Percentiles rank a stretch among this genome's conserved stretches.
Evolutionary conservation across 1,140 invertebrate genomes (phyloP).

Genomic region (Heliconius congener): DNA sequence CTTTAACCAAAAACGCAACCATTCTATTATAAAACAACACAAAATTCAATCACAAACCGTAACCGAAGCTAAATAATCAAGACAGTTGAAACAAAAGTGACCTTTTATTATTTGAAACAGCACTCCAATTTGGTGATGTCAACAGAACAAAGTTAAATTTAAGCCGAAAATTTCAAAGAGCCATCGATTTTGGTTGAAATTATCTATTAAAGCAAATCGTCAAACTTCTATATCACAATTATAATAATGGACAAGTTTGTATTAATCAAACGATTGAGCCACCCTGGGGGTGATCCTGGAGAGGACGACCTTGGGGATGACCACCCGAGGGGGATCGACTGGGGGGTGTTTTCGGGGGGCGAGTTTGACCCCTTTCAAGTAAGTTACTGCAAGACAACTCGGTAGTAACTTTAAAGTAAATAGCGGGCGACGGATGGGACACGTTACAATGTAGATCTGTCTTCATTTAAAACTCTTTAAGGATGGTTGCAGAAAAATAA

Average conservation of each 20-base stretch:
- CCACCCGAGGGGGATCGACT: background rate
- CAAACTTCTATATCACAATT: slow-evolving; percentile 59
- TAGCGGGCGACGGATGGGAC: slow-evolving; percentile 17
- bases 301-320: slow-evolving; percentile 25
- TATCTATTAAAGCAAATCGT: slow-evolving; percentile 51
- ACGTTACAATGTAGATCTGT: slow-evolving; percentile 6
- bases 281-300: slow-evolving; percentile 21
- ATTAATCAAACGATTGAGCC: slow-evolving; percentile 64
- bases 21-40: background rate
- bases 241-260: slow-evolving; percentile 69
- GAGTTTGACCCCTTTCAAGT: background rate
- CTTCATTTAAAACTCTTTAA: slow-evolving; percentile 5
- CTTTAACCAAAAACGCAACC: background rate
- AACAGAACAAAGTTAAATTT: slow-evolving; percentile 21
- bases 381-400: slow-evolving; percentile 11
- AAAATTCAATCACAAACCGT: background rate
- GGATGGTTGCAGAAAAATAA: background rate
- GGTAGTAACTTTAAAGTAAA: slow-evolving; percentile 18
- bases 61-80: background rate
- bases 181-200: slow-evolving; percentile 43
- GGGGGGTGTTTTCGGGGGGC: background rate
- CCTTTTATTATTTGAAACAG: background rate
- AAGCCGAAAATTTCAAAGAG: slow-evolving; percentile 35
- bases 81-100: background rate
- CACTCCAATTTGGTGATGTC: slow-evolving; percentile 20